Percentiles rank a stretch among this genome's conserved stretches.
These are phyloP conservation scores for Hyperoplus lanceolatus DNA, from an alignment of 2,797 vertebrate genomes.

Conservation along the genomic window DNA sequence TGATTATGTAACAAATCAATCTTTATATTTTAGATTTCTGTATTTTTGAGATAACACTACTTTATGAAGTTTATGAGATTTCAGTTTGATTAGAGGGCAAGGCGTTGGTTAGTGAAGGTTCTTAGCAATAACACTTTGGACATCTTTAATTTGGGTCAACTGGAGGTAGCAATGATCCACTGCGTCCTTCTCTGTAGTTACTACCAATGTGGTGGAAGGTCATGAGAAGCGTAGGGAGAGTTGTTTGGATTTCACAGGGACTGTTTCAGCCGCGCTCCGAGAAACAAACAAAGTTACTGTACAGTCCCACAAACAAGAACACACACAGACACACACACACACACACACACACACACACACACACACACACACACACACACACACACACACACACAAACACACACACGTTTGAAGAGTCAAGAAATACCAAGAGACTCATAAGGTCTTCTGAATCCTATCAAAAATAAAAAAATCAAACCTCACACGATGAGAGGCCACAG, in stretches of 20 bases:
- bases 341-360: background rate
- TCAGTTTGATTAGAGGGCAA: conserved; percentile 70
- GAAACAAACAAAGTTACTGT: conserved; percentile 13
- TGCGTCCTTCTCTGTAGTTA: conserved; percentile 69
- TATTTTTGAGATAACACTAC: conserved; percentile 25
- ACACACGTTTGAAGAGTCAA: conserved; percentile 11
- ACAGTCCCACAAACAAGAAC: background rate
- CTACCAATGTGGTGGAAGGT: conserved; percentile 68
- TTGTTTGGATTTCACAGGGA: conserved; percentile 50
- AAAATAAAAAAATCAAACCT: conserved; percentile 51
- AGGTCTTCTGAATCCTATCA: conserved; percentile 37
- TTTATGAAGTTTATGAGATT: conserved; percentile 21
- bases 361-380: background rate
- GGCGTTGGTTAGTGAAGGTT: conserved; percentile 64
- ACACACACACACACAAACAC: conserved; percentile 1
- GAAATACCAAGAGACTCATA: conserved; percentile 47
- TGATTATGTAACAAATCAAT: conserved; percentile 5
- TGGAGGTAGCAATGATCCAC: conserved; percentile 69
- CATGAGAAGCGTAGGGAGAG: conserved; percentile 60
- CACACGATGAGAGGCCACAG: conserved; percentile 16
- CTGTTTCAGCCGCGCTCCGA: conserved; percentile 9
- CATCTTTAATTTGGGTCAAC: conserved; percentile 75
- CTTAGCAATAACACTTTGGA: conserved; percentile 63
- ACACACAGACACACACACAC: conserved; percentile 1
- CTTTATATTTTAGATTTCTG: conserved; percentile 24